phyloP scores from a whole-genome alignment of 2,797 vertebrate species.

The Amniataba percoides region DNA sequence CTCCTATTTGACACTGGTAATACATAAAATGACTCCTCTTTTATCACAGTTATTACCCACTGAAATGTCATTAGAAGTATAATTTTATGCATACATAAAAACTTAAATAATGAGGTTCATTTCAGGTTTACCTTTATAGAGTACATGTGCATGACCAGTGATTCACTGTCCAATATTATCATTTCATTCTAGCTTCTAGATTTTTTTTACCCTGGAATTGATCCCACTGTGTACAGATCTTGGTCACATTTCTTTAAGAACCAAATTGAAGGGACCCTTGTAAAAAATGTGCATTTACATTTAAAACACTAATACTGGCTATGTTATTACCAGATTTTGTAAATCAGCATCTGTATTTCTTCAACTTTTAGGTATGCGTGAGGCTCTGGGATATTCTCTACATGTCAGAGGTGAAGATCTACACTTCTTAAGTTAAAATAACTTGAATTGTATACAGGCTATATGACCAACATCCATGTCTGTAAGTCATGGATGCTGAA shows the following conservation, averaged over 20 bases:
- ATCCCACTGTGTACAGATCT: neutral
- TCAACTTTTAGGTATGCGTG: neutral
- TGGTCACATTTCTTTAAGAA: neutral
- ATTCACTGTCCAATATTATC: neutral
- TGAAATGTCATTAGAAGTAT: too few relatives aligned
- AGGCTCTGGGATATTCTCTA: neutral
- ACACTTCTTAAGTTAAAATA: neutral
- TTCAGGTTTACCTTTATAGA: neutral
- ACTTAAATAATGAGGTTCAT: too few relatives aligned
- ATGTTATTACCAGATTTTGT: neutral
- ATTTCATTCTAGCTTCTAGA: neutral
- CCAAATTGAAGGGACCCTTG: neutral
- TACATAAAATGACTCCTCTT: too few relatives aligned
- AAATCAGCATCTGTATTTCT: neutral
- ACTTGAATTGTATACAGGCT: neutral
- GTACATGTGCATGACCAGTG: neutral
- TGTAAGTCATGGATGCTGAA: neutral
- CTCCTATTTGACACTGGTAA: too few relatives aligned
- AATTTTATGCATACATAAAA: too few relatives aligned
- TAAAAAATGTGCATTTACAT: neutral
- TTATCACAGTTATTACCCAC: neutral
- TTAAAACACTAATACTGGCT: neutral
- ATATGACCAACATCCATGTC: too few relatives aligned
- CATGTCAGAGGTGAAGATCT: neutral
- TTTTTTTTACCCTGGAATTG: too few relatives aligned